These are phyloP conservation scores for Drosophila sturtevanti DNA, from an alignment of 1,140 invertebrate species.

Conservation along the genomic window DNA sequence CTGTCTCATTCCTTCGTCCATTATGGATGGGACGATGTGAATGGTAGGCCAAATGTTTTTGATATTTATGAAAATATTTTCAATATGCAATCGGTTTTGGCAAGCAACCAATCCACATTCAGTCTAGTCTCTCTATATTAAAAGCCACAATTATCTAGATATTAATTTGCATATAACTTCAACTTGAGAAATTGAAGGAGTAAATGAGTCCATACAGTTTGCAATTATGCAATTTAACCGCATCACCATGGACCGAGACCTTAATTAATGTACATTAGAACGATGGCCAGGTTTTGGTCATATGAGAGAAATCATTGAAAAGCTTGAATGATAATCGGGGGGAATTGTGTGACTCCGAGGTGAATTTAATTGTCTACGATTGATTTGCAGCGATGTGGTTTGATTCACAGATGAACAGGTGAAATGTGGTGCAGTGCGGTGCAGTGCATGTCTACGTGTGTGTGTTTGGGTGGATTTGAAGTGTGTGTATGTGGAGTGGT, in stretches of 20 bases:
- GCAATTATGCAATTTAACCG: constrained; percentile 34
- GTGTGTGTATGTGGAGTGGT: background rate
- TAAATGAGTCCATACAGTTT: constrained; percentile 7
- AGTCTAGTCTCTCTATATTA: constrained; percentile 15
- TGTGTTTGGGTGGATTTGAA: no score
- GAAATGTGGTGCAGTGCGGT: background rate
- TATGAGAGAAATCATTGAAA: background rate
- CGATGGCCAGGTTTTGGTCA: background rate
- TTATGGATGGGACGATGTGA: background rate
- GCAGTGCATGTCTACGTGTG: no score
- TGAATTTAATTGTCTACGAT: constrained; percentile 6
- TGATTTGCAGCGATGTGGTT: constrained; percentile 2
- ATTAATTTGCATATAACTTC: constrained; percentile 36
- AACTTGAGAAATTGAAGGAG: background rate
- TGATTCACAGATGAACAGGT: background rate
- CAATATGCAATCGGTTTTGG: constrained; percentile 33
- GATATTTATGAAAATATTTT: constrained; percentile 64
- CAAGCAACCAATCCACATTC: background rate
- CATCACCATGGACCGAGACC: constrained; percentile 18
- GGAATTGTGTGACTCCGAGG: background rate
- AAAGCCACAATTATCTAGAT: constrained; percentile 45
- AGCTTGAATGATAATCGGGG: background rate
- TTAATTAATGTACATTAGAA: constrained; percentile 18
- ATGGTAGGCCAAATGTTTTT: constrained; percentile 53
- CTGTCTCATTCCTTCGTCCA: no score